A percentile compares a stretch with the other conserved stretches of the same genome.
phyloP scores from a whole-genome alignment of 2,113 vertebrate species.

The Leptocoma aspasia region DNA sequence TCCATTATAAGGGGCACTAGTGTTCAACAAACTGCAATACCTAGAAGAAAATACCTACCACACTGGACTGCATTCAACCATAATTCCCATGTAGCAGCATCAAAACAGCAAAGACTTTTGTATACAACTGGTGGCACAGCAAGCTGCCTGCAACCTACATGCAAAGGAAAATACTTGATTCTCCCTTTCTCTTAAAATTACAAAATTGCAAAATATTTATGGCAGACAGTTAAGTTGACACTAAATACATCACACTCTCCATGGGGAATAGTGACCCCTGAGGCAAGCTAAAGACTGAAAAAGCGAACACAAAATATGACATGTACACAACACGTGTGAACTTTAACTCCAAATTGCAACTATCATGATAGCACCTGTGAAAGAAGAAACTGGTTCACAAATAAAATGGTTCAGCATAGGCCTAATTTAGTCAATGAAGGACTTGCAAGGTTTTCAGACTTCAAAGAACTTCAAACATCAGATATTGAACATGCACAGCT shows the following conservation, averaged over 20 bases:
- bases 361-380: not conserved
- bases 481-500: not conserved
- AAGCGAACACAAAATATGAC: not conserved
- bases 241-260: not conserved
- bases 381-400: not conserved
- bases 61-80: not conserved
- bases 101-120: not conserved
- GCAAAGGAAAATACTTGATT: not conserved
- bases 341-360: not conserved
- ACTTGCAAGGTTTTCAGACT: not conserved
- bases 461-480: not conserved
- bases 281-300: not conserved
- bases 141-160: not conserved
- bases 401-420: not conserved
- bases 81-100: not conserved
- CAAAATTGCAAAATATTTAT: not conserved
- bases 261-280: not conserved
- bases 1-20: not conserved
- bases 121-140: not conserved
- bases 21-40: not conserved
- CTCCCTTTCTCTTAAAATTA: not conserved
- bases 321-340: accelerated
- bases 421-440: not conserved
- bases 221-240: not conserved
- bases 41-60: not conserved